A percentile compares a stretch with the other conserved stretches of the same genome.
Evolutionary conservation across 2,888 invertebrate genomes (phyloP).

Genomic region (Zonitis immaculata): DNA sequence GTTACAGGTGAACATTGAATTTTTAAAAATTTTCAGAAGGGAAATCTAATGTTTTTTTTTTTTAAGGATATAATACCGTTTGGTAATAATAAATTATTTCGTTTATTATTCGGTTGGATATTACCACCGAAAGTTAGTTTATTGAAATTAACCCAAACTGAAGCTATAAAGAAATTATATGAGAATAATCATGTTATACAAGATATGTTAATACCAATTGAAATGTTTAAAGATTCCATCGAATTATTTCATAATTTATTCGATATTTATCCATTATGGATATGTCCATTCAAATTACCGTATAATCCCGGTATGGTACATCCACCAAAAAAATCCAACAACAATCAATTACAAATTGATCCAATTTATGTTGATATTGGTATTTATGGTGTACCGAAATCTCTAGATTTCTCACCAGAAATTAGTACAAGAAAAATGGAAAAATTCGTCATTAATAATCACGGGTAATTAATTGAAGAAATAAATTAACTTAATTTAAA

Average conservation of each 20-base stretch:
- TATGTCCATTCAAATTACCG: conserved; percentile 73
- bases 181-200: conserved; percentile 74
- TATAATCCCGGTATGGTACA: conserved; percentile 68
- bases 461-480: conserved; percentile 57
- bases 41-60: not conserved
- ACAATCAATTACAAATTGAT: conserved; percentile 22
- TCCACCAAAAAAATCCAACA: conserved; percentile 43
- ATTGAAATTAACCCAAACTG: conserved; percentile 71
- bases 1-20: conserved; percentile 55
- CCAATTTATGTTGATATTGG: conserved; percentile 76
- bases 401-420: conserved; percentile 56
- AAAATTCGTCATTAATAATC: conserved; percentile 60
- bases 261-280: conserved; percentile 70
- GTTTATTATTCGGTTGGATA: conserved; percentile 72
- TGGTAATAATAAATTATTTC: conserved; percentile 70
- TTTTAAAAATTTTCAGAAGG: not conserved
- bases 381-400: conserved; percentile 71
- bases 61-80: conserved; percentile 74
- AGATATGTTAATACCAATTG: conserved; percentile 74
- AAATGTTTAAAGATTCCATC: conserved; percentile 57
- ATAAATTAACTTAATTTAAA: too few relatives aligned
- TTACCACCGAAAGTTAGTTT: conserved; percentile 79
- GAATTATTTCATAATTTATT: conserved; percentile 62
- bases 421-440: conserved; percentile 66
- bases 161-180: conserved; percentile 65